Base-by-base conservation (phyloP, 2,888 invertebrate species). In the Caenorhabditis macrosperma region DNA sequence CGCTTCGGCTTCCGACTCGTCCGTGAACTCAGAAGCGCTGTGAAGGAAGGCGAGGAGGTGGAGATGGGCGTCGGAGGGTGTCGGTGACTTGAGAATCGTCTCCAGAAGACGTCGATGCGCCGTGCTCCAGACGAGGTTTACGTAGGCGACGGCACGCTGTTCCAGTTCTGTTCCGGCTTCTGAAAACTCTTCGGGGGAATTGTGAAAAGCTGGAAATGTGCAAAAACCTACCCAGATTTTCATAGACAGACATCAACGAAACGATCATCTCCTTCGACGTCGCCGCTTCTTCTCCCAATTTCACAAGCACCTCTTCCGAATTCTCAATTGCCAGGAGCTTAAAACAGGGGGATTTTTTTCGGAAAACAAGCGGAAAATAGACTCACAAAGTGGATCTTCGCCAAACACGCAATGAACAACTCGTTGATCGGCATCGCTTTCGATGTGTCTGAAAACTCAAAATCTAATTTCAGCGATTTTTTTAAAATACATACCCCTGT, bases 311-410 rank as follows among this genome's bases (percentile, higher is more conserved):
- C n/a, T 44, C 10, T 6, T 63, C 50, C 17, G 38, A 41, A 17
- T 78, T 26, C 46, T 78, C 66, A 35, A 78, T 71, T 50, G 71
- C 64, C 15, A 78, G 30, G 15, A 78, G 64, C 78, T 78, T 66
- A 6, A 76, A 76, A 10, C 9, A 12, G 15, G 3, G 15, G 57
- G 28, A 52, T 17, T 28, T 20, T 41, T 38, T 17, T 24, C 20
- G 20, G 15, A 15, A n/a, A 60, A 60, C 15, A n/a, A n/a, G n/a
- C n/a, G n/a, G 10, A 26, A 44, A 38, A 6, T 22, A 46, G 46
- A 57, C 81, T 72, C 24, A 81, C 81, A 48, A 81, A 81, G 68
- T 81, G 81, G 28, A 76, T 64, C 72, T 71, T 76, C 33, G 76
- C 61, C 5, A 81, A 38, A 15, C 30, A 54, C 2, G 67, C 17